These are phyloP conservation scores for Cyphomyrus discorhynchus DNA, from an alignment of 2,113 vertebrate genomes.

Conservation along the genomic window DNA sequence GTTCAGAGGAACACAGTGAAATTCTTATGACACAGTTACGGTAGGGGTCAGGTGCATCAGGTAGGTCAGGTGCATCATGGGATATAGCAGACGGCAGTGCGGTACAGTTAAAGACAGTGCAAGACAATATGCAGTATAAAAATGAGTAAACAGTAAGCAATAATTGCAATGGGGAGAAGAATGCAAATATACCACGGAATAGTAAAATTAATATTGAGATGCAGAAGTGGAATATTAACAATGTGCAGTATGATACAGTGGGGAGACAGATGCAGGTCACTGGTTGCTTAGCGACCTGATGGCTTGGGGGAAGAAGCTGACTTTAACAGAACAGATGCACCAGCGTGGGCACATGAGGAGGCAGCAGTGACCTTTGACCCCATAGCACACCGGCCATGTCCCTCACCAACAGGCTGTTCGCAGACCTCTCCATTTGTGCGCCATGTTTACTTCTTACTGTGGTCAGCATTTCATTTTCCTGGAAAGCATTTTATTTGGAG, in stretches of 20 bases:
- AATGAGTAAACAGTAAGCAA: background rate
- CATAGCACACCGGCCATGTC: background rate
- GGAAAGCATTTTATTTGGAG: conserved; percentile 4
- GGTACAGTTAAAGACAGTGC: background rate
- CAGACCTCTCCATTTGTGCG: background rate
- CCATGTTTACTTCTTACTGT: background rate
- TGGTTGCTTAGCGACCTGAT: background rate
- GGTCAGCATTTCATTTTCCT: background rate
- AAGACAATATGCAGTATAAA: background rate
- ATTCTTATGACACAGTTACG: background rate
- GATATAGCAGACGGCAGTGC: background rate
- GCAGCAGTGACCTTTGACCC: background rate
- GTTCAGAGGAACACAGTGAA: background rate
- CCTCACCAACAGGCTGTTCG: background rate
- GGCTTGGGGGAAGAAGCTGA: background rate
- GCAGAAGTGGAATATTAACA: background rate
- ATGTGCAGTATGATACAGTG: background rate
- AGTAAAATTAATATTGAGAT: background rate
- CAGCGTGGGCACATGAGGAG: background rate
- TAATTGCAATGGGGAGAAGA: background rate
- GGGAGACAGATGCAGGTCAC: background rate
- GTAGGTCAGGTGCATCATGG: background rate
- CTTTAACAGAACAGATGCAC: background rate
- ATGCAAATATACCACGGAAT: background rate
- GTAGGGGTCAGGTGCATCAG: background rate